Conservation (phyloP, 53 echinoderm and acorn worm genomes). For the Arbacia lixula region DNA sequence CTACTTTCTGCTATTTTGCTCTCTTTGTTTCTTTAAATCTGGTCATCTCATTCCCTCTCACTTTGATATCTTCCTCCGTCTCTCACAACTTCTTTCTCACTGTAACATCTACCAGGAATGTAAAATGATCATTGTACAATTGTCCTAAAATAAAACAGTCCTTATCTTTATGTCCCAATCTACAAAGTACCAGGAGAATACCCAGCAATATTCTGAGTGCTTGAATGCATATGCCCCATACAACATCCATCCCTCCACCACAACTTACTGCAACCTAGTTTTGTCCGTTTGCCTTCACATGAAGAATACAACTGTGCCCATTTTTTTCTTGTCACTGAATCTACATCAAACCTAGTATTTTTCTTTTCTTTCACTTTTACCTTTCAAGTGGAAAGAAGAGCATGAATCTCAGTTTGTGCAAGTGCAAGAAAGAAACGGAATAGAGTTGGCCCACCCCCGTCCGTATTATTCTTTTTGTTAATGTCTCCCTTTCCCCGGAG, state of each 20-base stretch:
- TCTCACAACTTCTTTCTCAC: neutral
- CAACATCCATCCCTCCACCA: neutral
- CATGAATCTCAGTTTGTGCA: conserved; percentile 1
- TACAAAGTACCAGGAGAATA: no score
- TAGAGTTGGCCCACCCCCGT: no score
- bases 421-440: neutral
- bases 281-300: neutral
- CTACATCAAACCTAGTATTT: conserved; percentile 45
- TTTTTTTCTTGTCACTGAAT: neutral
- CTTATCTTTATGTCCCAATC: no score
- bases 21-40: neutral
- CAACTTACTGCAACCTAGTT: neutral
- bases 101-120: neutral
- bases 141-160: no score
- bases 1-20: neutral
- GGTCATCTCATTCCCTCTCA: neutral
- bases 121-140: no score
- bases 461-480: no score
- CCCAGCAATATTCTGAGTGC: no score
- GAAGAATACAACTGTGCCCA: conserved; percentile 29
- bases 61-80: neutral
- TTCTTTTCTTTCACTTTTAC: conserved; percentile 39
- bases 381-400: conserved; percentile 35
- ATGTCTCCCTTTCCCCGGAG: no score
- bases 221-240: no score